Evolutionary conservation across 1,140 invertebrate species (phyloP).

Genomic region (Ips nitidus): DNA sequence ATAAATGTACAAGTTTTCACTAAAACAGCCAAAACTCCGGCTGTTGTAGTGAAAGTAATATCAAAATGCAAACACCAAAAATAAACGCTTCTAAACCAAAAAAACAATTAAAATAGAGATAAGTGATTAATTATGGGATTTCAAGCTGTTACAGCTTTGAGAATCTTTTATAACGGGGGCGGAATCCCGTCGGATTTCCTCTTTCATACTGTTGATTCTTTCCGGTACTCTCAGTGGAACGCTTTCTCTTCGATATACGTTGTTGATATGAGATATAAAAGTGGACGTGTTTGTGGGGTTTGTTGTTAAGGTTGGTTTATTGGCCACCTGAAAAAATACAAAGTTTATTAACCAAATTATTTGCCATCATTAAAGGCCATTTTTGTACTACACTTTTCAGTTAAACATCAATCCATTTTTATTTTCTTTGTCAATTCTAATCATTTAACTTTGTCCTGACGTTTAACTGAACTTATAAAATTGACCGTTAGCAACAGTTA

Average conservation of each 20-base stretch:
- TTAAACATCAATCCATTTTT: too few species aligned
- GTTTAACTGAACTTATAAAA: too few species aligned
- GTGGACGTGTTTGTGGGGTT: constrained; percentile 41
- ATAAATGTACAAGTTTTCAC: too few species aligned
- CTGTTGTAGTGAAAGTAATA: too few species aligned
- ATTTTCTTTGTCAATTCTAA: too few species aligned
- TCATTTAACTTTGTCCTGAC: too few species aligned
- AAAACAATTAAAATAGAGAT: too few species aligned
- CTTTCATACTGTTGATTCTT: constrained; percentile 20
- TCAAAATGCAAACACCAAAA: too few species aligned
- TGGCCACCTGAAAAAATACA: constrained; percentile 38
- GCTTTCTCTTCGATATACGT: constrained; percentile 45
- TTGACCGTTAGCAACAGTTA: too few species aligned
- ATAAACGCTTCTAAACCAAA: too few species aligned
- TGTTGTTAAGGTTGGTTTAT: constrained; percentile 43
- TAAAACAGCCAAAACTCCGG: too few species aligned
- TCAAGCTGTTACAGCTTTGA: constrained; percentile 51
- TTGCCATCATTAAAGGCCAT: background rate
- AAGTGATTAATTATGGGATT: constrained; percentile 44
- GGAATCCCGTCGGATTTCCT: constrained; percentile 44
- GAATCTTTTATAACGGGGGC: constrained; percentile 50
- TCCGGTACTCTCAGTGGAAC: constrained; percentile 42
- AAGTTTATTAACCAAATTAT: background rate
- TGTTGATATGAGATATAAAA: constrained; percentile 50
- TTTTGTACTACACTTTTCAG: too few species aligned